phyloP scores from a whole-genome alignment of 1,140 invertebrate species.

The Delia radicum region DNA sequence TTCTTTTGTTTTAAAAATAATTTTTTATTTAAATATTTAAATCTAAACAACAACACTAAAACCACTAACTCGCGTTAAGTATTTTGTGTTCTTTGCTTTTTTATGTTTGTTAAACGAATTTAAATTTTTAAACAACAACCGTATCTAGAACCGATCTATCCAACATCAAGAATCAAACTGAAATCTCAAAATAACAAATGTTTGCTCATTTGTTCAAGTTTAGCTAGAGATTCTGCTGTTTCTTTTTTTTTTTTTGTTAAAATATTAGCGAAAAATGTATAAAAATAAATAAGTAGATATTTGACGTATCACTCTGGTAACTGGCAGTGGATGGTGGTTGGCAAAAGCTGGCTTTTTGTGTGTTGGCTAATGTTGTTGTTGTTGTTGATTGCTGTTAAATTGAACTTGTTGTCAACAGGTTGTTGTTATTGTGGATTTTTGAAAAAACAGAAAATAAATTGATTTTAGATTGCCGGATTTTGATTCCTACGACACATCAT shows the following conservation, averaged over 20 bases:
- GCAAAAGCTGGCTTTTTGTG: background rate
- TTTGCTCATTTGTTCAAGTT: conserved; percentile 11
- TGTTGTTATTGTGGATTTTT: conserved; percentile 2
- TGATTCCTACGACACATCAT: background rate
- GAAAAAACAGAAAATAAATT: too few relatives aligned
- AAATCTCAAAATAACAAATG: conserved; percentile 24
- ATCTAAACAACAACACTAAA: background rate
- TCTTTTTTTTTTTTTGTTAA: background rate
- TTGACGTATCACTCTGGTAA: background rate
- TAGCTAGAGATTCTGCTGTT: background rate
- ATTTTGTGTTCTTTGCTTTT: background rate
- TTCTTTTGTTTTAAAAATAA: background rate
- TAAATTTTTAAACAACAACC: background rate
- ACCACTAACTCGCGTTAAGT: background rate
- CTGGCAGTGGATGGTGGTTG: background rate
- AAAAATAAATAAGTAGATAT: background rate
- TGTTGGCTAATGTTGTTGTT: background rate
- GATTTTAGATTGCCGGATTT: background rate
- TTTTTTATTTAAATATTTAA: background rate
- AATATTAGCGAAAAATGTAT: background rate
- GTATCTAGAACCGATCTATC: conserved; percentile 52
- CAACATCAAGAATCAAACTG: conserved; percentile 55
- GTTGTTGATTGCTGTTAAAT: background rate
- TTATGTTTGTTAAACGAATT: background rate
- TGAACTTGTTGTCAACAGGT: conserved; percentile 22